phyloP scores from a whole-genome alignment of 2,113 vertebrate species.

The Etia nguti region DNA sequence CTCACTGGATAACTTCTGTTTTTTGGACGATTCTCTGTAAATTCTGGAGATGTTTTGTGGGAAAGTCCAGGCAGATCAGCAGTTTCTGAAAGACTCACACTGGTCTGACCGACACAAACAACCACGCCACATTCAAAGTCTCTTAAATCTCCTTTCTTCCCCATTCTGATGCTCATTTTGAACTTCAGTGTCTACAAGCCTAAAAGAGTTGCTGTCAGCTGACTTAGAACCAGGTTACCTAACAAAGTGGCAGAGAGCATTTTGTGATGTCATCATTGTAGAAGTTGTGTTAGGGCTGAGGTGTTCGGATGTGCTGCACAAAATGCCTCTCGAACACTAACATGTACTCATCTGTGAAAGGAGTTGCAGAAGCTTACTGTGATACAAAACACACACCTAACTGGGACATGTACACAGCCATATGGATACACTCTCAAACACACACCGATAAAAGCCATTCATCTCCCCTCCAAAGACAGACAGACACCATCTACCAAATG shows the following conservation, averaged over 20 bases:
- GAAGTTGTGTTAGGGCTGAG: background rate
- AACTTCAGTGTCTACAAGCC: background rate
- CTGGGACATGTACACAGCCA: background rate
- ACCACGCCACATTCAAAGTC: fast-evolving
- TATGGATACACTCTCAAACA: background rate
- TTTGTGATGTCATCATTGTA: background rate
- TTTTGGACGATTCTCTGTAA: background rate
- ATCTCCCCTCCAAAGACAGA: constrained; percentile 43
- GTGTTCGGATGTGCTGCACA: background rate
- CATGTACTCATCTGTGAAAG: background rate
- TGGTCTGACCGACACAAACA: background rate
- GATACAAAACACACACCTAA: background rate
- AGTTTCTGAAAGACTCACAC: background rate
- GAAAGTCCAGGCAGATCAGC: background rate
- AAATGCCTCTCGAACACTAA: background rate
- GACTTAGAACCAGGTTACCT: background rate
- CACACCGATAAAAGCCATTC: constrained; percentile 45
- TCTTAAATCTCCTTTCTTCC: fast-evolving
- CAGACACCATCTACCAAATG: constrained; percentile 38
- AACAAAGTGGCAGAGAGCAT: background rate
- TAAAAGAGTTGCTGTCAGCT: background rate
- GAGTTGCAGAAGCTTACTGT: background rate
- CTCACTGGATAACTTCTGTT: background rate
- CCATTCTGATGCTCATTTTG: background rate
- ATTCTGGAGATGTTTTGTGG: background rate